phyloP scores from a whole-genome alignment of 1,140 invertebrate species.

The Saccostrea echinata region DNA sequence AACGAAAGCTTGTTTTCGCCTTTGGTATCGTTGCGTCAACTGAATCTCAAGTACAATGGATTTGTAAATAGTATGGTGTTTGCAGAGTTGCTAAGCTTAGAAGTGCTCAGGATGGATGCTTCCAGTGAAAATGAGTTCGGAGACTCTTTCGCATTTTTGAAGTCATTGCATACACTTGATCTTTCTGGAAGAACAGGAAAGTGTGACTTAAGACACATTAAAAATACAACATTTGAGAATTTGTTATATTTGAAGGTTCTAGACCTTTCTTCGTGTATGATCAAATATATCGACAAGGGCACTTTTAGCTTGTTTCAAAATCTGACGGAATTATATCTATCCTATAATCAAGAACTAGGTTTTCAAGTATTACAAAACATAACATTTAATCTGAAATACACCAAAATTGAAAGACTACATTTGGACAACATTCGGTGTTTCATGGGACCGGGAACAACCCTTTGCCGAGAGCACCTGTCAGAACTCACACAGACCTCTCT shows the following conservation, averaged over 20 bases:
- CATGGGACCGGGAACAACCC: not conserved
- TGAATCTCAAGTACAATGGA: not conserved
- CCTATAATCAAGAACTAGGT: not conserved
- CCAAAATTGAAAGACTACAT: not conserved
- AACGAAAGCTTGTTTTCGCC: not conserved
- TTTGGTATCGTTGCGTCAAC: not conserved
- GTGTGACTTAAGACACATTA: not conserved
- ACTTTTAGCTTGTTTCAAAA: not conserved
- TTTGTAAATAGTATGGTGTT: not conserved
- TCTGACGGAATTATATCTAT: not conserved
- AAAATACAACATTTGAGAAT: not conserved
- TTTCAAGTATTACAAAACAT: not conserved
- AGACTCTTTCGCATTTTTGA: not conserved
- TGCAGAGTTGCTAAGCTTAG: not conserved
- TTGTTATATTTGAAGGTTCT: not conserved
- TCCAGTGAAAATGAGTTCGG: not conserved
- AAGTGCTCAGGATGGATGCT: not conserved
- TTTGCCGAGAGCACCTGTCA: not conserved
- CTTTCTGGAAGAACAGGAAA: not conserved
- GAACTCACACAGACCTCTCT: not conserved
- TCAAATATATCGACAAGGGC: not conserved
- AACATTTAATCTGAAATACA: not conserved
- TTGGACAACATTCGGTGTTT: not conserved
- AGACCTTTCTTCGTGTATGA: not conserved
- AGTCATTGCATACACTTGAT: not conserved